phyloP scores from a whole-genome alignment of 2,888 invertebrate species.

The Hypena proboscidalis region DNA sequence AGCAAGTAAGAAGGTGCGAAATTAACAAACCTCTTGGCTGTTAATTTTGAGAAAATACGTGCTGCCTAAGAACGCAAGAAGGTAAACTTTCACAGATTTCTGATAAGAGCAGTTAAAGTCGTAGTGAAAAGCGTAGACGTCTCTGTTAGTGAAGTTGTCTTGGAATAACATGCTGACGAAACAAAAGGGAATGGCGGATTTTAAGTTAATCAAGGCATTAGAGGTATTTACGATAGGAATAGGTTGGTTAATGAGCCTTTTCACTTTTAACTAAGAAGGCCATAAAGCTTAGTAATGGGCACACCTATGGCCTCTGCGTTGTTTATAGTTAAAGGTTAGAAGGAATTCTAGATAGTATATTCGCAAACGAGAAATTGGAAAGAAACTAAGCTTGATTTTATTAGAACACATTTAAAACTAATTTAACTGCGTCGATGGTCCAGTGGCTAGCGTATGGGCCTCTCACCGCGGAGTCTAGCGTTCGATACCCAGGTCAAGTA shows the following conservation, averaged over 20 bases:
- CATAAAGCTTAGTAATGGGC: constrained; percentile 19
- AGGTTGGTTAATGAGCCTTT: constrained; percentile 33
- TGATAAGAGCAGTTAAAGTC: constrained; percentile 49
- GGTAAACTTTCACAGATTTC: constrained; percentile 59
- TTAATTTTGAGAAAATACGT: constrained; percentile 53
- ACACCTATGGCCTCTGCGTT: constrained; percentile 21
- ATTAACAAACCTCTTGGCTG: constrained; percentile 52
- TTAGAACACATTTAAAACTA: background rate
- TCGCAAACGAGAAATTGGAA: constrained; percentile 5
- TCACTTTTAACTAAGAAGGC: constrained; percentile 21
- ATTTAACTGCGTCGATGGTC: too few relatives aligned
- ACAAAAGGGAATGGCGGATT: constrained; percentile 24
- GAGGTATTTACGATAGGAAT: constrained; percentile 29
- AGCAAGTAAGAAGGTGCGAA: constrained; percentile 36
- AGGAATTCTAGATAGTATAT: constrained; percentile 17
- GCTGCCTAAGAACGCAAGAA: constrained; percentile 27
- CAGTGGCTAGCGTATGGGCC: too few relatives aligned
- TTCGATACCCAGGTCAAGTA: too few relatives aligned
- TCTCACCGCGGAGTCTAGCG: too few relatives aligned
- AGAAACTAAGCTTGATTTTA: background rate
- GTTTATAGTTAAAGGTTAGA: constrained; percentile 30
- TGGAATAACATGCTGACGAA: constrained; percentile 20
- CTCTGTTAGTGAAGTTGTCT: constrained; percentile 37
- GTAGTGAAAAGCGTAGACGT: constrained; percentile 51
- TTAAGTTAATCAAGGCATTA: constrained; percentile 29